These are phyloP conservation scores for Lerista edwardsae DNA, from an alignment of 2,797 vertebrate genomes.

Conservation along the genomic window DNA sequence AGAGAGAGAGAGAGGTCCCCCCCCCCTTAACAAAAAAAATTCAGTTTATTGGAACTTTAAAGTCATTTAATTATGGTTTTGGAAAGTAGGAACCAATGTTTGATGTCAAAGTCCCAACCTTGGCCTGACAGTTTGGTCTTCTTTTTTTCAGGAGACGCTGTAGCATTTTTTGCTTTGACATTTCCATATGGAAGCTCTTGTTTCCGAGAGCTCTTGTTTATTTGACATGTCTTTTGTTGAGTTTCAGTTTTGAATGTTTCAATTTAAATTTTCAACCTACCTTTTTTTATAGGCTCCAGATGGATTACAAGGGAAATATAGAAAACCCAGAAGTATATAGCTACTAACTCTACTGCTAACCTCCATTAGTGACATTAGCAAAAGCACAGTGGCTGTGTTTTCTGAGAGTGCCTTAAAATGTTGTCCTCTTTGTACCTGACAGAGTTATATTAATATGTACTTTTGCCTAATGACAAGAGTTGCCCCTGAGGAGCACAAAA, in stretches of 20 bases:
- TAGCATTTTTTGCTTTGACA: slow-evolving; percentile 1
- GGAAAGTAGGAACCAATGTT: slow-evolving; percentile 2
- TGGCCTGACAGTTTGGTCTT: neutral
- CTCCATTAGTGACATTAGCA: neutral
- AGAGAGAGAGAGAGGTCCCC: neutral
- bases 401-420: neutral
- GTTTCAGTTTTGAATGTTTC: neutral
- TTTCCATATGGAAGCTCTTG: neutral
- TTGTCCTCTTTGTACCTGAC: neutral
- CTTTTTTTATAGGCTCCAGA: neutral
- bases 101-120: neutral
- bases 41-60: neutral
- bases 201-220: neutral
- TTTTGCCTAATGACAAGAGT: neutral
- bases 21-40: neutral
- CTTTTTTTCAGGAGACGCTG: too few relatives aligned
- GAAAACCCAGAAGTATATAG: neutral
- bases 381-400: neutral
- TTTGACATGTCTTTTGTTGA: neutral
- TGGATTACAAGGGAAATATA: neutral
- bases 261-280: neutral
- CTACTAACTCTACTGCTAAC: neutral
- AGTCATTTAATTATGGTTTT: neutral
- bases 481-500: neutral
- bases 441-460: neutral